Evolutionary conservation across 2,888 invertebrate species (phyloP).

Genomic region (Anticlea derivata): DNA sequence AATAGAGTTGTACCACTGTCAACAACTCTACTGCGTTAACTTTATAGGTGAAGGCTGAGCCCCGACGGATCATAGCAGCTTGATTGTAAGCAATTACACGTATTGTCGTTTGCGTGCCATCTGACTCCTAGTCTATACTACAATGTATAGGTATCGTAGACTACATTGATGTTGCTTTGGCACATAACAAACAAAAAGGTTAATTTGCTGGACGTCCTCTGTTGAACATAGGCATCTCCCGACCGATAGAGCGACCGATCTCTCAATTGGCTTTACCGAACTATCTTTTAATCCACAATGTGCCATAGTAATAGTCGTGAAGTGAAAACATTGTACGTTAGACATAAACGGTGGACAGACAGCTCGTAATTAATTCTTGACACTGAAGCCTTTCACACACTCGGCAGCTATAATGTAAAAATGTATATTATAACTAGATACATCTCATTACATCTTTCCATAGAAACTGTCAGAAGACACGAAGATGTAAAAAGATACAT

Average conservation of each 20-base stretch:
- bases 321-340: background rate
- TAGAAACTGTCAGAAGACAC: no score
- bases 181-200: background rate
- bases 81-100: conserved; percentile 58
- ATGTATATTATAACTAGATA: no score
- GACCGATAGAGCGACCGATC: no score
- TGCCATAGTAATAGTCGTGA: background rate
- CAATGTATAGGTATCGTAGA: background rate
- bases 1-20: conserved; percentile 11
- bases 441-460: no score
- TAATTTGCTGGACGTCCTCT: no score
- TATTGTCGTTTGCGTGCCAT: conserved; percentile 60
- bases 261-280: no score
- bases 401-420: no score
- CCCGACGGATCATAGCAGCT: conserved; percentile 40
- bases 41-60: conserved; percentile 59
- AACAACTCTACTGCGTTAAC: conserved; percentile 24
- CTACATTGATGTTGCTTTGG: background rate
- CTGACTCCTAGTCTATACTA: conserved; percentile 42
- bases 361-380: conserved; percentile 7
- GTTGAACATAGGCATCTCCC: no score
- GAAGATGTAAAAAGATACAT: no score
- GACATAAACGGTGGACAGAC: background rate
- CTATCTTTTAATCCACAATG: background rate
- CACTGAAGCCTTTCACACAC: no score